These are phyloP conservation scores for Selenia dentaria DNA, from an alignment of 2,888 invertebrate genomes.

Conservation along the genomic window DNA sequence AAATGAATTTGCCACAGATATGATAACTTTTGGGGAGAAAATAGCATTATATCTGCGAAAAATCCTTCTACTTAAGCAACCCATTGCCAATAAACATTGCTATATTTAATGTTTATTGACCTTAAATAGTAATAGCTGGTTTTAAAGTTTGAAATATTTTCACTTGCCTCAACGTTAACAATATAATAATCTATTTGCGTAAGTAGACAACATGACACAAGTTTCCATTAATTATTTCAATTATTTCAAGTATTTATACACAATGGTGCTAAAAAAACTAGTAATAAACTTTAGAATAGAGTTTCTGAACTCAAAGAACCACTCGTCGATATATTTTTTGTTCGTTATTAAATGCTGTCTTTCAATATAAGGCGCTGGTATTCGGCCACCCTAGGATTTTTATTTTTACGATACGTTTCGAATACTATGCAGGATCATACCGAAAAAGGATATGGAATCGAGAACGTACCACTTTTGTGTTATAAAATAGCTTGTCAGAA, in stretches of 20 bases:
- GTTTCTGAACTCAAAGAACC: slow-evolving; percentile 52
- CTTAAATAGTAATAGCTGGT: too few species aligned
- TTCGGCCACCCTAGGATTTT: slow-evolving; percentile 72
- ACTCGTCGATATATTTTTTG: slow-evolving; percentile 58
- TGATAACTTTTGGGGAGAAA: too few species aligned
- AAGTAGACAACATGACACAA: neutral
- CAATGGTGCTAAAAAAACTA: slow-evolving; percentile 35
- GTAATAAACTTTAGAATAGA: slow-evolving; percentile 51
- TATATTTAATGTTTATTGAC: too few species aligned
- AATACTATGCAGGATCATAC: slow-evolving; percentile 63
- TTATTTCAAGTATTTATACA: slow-evolving; percentile 45
- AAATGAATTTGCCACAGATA: too few species aligned
- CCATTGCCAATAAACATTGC: too few species aligned
- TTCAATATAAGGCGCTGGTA: slow-evolving; percentile 73
- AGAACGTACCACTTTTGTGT: slow-evolving; percentile 62
- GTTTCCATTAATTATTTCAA: slow-evolving; percentile 39
- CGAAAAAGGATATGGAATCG: slow-evolving; percentile 69
- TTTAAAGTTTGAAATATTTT: too few species aligned
- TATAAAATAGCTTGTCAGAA: slow-evolving; percentile 66
- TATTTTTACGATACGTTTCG: slow-evolving; percentile 66
- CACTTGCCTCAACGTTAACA: too few species aligned
- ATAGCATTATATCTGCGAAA: too few species aligned
- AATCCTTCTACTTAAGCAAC: too few species aligned
- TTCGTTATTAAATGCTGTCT: slow-evolving; percentile 67
- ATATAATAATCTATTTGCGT: too few species aligned